phyloP scores from a whole-genome alignment of 1,140 invertebrate species.

The Lepidurus couesii region DNA sequence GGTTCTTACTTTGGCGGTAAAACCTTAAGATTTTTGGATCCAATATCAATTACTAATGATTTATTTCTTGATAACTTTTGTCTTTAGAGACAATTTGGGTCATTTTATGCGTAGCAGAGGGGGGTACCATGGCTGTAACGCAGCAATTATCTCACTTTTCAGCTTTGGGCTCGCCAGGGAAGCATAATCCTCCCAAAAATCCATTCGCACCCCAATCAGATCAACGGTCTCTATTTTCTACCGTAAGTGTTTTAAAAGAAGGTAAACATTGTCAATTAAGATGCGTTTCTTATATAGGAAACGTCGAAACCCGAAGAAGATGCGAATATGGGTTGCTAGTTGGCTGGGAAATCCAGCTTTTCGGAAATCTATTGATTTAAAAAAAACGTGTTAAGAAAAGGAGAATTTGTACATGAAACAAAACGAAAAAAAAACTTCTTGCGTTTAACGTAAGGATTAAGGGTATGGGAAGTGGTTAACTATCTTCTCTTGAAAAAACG shows the following conservation, averaged over 20 bases:
- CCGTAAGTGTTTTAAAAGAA: slow-evolving; percentile 1
- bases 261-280: not conserved
- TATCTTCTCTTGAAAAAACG: not conserved
- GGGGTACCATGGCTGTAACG: slow-evolving; percentile 60
- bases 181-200: not conserved
- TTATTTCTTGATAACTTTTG: slow-evolving; percentile 38
- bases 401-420: not conserved
- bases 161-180: slow-evolving; percentile 41
- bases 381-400: not conserved
- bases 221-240: slow-evolving; percentile 11
- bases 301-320: slow-evolving; percentile 5
- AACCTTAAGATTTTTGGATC: slow-evolving; percentile 41
- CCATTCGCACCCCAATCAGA: slow-evolving; percentile 13
- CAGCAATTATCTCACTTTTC: slow-evolving; percentile 59
- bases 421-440: not conserved
- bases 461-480: not conserved
- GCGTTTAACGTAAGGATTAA: not conserved
- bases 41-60: slow-evolving; percentile 33
- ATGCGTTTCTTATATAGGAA: not conserved
- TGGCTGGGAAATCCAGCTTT: not conserved
- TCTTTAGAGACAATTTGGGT: slow-evolving; percentile 61
- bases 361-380: not conserved
- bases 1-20: slow-evolving; percentile 79
- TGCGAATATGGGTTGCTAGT: slow-evolving; percentile 15
- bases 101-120: slow-evolving; percentile 60